Conservation (phyloP, 2,888 invertebrate species). For the Oscheius sp. region DNA sequence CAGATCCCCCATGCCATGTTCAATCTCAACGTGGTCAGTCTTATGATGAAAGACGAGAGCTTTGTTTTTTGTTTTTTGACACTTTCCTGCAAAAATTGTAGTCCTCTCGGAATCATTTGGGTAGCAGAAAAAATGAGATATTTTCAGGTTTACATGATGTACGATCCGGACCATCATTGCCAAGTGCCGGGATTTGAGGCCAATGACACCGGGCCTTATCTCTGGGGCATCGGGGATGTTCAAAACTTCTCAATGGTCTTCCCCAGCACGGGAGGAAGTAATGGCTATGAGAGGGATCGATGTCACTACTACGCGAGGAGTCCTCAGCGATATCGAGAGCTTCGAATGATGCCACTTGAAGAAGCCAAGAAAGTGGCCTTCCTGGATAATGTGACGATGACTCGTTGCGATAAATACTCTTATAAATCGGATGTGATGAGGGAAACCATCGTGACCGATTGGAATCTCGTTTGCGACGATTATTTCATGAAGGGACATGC, state of each 20-base stretch:
- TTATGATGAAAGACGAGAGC: no score
- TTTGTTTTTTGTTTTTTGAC: no score
- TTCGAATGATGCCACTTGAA: conserved; percentile 59
- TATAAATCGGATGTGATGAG: conserved; percentile 68
- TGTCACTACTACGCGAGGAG: conserved; percentile 64
- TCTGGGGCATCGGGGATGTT: conserved; percentile 60
- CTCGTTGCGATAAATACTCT: conserved; percentile 60
- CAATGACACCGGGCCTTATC: conserved; percentile 42
- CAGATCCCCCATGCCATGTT: conserved; percentile 71
- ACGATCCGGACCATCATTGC: conserved; percentile 70
- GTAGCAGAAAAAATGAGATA: conserved; percentile 13
- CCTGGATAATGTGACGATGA: conserved; percentile 47
- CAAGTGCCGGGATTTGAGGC: conserved; percentile 65
- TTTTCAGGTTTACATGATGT: conserved; percentile 68
- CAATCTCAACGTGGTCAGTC: conserved; percentile 56
- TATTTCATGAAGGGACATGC: conserved; percentile 69
- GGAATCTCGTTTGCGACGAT: conserved; percentile 69
- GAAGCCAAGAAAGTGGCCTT: conserved; percentile 53
- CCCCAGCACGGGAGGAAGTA: conserved; percentile 46
- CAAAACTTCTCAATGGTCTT: conserved; percentile 59
- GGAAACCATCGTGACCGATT: conserved; percentile 70
- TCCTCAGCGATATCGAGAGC: conserved; percentile 57
- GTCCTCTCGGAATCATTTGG: conserved; percentile 70
- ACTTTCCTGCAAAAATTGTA: no score
- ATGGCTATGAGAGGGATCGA: conserved; percentile 43